Evolutionary conservation across 2,113 vertebrate genomes (phyloP).

Genomic region (Ophiodon elongatus): DNA sequence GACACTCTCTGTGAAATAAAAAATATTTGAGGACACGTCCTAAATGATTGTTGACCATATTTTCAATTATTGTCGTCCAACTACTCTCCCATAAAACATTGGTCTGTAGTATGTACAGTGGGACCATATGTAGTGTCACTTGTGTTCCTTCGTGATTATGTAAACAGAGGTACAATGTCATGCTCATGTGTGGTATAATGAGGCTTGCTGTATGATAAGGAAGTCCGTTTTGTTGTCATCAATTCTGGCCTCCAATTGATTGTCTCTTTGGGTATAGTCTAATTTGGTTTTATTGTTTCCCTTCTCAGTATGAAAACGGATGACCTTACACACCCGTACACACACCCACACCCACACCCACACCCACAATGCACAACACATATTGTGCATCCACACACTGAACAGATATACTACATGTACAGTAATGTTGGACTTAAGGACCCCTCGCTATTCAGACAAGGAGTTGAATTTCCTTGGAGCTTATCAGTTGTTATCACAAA

Average conservation of each 20-base stretch:
- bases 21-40: constrained; percentile 44
- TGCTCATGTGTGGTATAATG: neutral
- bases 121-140: neutral
- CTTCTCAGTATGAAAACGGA: constrained; percentile 60
- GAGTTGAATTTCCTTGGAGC: neutral
- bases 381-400: constrained; percentile 25
- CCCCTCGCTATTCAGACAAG: neutral
- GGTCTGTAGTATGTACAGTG: neutral
- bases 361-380: no score
- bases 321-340: constrained; percentile 34
- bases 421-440: constrained; percentile 1
- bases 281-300: constrained; percentile 64
- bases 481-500: neutral
- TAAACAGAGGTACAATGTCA: constrained; percentile 14
- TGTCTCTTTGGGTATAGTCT: constrained; percentile 45
- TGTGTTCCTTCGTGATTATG: constrained; percentile 26
- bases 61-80: constrained; percentile 49
- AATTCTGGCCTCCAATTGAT: constrained; percentile 15
- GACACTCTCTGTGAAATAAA: constrained; percentile 46
- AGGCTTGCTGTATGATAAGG: constrained; percentile 39
- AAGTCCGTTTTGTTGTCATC: constrained; percentile 44
- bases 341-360: constrained; percentile 25
- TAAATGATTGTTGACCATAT: constrained; percentile 9
- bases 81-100: neutral
- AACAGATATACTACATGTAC: neutral